These are phyloP conservation scores for Carlito syrichta DNA, from an alignment of 2,113 vertebrate genomes.

Conservation along the genomic window DNA sequence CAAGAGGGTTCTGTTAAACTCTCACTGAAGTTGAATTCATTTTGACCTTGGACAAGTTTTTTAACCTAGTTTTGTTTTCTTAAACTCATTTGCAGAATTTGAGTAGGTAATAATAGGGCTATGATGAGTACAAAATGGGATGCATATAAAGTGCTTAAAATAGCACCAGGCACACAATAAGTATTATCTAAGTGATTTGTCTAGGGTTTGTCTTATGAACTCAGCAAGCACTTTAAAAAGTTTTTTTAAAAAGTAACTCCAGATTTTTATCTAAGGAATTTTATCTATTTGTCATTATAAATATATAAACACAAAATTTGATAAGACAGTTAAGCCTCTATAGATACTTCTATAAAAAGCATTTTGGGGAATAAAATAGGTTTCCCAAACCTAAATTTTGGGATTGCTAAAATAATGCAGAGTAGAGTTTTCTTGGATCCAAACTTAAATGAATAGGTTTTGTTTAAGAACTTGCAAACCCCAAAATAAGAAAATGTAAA, in stretches of 20 bases:
- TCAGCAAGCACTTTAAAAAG: neutral
- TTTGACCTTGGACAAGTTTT: neutral
- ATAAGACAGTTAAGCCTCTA: neutral
- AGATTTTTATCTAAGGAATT: neutral
- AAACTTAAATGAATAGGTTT: neutral
- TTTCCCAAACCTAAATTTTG: neutral
- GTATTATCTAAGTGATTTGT: neutral
- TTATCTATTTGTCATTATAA: neutral
- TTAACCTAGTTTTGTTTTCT: neutral
- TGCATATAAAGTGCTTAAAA: neutral
- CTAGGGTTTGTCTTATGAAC: neutral
- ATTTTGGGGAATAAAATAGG: no score
- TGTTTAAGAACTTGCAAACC: neutral
- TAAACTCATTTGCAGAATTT: neutral
- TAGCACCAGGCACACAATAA: neutral
- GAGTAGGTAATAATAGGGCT: neutral
- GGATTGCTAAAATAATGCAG: neutral
- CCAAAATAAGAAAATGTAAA: conserved; percentile 22
- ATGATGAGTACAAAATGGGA: neutral
- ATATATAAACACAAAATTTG: neutral
- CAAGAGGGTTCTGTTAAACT: neutral
- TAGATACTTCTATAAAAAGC: neutral
- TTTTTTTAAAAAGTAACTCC: no score
- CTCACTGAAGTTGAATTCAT: neutral
- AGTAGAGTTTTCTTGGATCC: neutral